Conservation (phyloP, 2,797 vertebrate genomes). For the Pseudochirops cupreus region DNA sequence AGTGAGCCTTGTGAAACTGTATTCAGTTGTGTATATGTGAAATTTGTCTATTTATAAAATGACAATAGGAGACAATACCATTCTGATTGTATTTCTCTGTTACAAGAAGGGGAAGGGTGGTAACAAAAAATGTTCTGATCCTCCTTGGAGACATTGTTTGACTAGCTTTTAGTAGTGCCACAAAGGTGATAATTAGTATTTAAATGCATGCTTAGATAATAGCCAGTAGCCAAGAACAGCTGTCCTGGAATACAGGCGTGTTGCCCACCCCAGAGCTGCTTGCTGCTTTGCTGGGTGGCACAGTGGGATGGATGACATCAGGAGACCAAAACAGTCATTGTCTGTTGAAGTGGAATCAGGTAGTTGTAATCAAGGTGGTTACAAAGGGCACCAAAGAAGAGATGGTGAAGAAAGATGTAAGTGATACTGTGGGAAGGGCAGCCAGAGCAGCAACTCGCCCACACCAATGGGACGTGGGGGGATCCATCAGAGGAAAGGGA, state of each 20-base stretch:
- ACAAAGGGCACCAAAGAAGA: not conserved
- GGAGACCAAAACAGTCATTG: not conserved
- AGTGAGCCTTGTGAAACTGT: not conserved
- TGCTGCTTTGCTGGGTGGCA: not conserved
- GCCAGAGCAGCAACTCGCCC: not conserved
- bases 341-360: not conserved
- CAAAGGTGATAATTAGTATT: slow-evolving; percentile 26
- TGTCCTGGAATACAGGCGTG: slow-evolving; percentile 56
- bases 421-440: slow-evolving; percentile 11
- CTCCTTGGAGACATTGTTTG: slow-evolving; percentile 17
- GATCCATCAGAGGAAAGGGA: slow-evolving; percentile 47
- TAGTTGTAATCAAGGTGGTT: not conserved
- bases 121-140: not conserved
- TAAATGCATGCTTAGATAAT: slow-evolving; percentile 33
- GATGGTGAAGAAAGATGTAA: not conserved
- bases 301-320: not conserved
- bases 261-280: not conserved
- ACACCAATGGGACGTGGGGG: not conserved
- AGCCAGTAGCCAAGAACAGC: slow-evolving; percentile 9
- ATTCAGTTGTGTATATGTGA: not conserved
- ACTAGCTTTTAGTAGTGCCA: slow-evolving; percentile 9
- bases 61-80: not conserved
- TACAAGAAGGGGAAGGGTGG: slow-evolving; percentile 4
- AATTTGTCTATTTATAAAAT: not conserved
- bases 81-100: slow-evolving; percentile 18